Conservation (phyloP, 2,797 vertebrate species). For the Setipinna tenuifilis region DNA sequence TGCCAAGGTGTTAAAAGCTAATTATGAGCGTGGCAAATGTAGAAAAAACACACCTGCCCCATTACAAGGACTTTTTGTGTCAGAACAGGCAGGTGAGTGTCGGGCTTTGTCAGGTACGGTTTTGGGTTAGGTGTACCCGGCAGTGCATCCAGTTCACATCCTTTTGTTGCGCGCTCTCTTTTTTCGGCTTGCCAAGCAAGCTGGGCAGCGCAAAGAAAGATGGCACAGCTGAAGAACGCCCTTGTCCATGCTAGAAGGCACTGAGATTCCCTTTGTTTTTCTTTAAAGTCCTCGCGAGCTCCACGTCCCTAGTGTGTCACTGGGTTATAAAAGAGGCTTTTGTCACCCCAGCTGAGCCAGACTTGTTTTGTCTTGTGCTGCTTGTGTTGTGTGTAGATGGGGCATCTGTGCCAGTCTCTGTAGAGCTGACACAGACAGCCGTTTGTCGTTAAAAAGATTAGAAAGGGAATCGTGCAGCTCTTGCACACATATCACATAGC, state of each 20-base stretch:
- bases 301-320: not conserved
- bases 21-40: not conserved
- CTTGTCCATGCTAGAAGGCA: conserved; percentile 8
- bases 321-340: not conserved
- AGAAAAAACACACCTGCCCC: not conserved
- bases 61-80: not conserved
- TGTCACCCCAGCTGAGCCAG: not conserved
- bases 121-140: not conserved
- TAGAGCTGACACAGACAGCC: not conserved
- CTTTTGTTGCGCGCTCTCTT: not conserved
- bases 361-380: conserved; percentile 4
- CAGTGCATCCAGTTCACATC: not conserved
- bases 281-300: not conserved
- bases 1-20: not conserved
- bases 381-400: not conserved
- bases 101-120: not conserved
- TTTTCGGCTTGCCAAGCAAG: not conserved
- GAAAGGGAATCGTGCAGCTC: not conserved
- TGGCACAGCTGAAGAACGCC: not conserved
- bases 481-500: not conserved
- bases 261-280: conserved; percentile 5
- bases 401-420: not conserved
- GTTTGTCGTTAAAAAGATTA: not conserved
- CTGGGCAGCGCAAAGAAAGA: not conserved
- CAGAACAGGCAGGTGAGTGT: not conserved